phyloP scores from a whole-genome alignment of 1,140 invertebrate species.

The Yoshiicerus persimilis region DNA sequence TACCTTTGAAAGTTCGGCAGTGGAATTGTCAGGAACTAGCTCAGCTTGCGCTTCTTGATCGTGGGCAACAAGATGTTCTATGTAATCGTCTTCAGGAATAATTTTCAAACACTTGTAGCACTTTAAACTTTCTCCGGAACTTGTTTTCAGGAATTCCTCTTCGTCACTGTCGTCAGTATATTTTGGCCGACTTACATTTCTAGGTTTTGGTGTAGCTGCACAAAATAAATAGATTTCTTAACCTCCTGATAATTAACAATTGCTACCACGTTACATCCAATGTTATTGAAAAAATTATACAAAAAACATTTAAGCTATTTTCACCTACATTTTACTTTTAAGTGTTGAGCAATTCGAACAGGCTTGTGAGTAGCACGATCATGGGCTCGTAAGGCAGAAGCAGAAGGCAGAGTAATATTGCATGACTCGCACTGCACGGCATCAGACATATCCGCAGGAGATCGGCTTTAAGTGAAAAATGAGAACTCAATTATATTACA shows the following conservation, averaged over 20 bases:
- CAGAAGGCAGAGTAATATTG: not conserved
- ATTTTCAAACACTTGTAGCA: not conserved
- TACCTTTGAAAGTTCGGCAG: not conserved
- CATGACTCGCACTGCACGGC: not conserved
- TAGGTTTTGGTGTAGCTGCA: not conserved
- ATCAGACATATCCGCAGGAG: not conserved
- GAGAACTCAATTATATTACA: not conserved
- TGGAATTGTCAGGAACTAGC: not conserved
- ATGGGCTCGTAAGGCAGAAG: not conserved
- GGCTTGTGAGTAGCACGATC: not conserved
- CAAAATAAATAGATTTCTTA: not conserved
- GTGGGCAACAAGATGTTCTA: not conserved
- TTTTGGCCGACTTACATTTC: not conserved
- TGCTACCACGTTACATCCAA: not conserved
- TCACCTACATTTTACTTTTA: not conserved
- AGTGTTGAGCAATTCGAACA: not conserved
- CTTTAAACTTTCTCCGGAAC: not conserved
- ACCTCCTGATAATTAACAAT: not conserved
- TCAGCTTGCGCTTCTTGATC: not conserved
- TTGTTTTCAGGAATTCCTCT: not conserved
- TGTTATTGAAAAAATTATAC: not conserved
- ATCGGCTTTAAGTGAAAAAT: not conserved
- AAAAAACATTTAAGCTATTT: not conserved
- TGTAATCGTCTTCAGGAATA: not conserved
- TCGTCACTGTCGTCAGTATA: not conserved